A percentile compares a stretch with the other conserved stretches of the same genome.
Conservation (phyloP, 2,888 invertebrate species). For the Campoplex nolae region DNA sequence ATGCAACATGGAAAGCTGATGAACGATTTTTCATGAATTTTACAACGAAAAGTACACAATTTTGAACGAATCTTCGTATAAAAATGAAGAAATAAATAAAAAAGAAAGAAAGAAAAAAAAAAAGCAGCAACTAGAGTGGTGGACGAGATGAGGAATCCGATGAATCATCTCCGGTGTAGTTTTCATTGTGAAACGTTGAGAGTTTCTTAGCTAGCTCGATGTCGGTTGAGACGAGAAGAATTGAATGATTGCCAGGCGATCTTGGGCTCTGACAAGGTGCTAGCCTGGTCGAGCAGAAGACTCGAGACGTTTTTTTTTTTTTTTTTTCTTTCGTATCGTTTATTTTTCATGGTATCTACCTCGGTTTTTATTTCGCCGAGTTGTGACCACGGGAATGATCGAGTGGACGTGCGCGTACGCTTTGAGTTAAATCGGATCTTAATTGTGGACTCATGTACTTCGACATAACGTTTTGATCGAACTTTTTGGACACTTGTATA, state of each 20-base stretch:
- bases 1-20: too few species aligned
- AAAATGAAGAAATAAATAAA: conserved; percentile 9
- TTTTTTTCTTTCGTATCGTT: conserved; percentile 38
- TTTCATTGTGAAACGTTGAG: conserved; percentile 61
- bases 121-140: conserved; percentile 14
- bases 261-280: conserved; percentile 42
- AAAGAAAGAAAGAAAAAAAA: not conserved
- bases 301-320: conserved; percentile 49
- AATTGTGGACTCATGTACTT: conserved; percentile 50
- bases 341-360: conserved; percentile 17
- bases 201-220: conserved; percentile 38
- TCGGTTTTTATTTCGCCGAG: conserved; percentile 33
- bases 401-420: conserved; percentile 57
- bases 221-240: conserved; percentile 53
- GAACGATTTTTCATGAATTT: not conserved
- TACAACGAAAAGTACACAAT: not conserved
- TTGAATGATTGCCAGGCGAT: conserved; percentile 69
- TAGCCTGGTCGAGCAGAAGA: conserved; percentile 49
- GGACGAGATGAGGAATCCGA: conserved; percentile 62
- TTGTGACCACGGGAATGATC: conserved; percentile 63
- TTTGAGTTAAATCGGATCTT: conserved; percentile 63
- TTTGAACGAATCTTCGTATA: conserved; percentile 5
- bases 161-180: conserved; percentile 66
- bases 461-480: not conserved
- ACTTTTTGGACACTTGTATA: not conserved